Conservation (phyloP, 2,888 invertebrate genomes). For the Steinernema hermaphroditum region DNA sequence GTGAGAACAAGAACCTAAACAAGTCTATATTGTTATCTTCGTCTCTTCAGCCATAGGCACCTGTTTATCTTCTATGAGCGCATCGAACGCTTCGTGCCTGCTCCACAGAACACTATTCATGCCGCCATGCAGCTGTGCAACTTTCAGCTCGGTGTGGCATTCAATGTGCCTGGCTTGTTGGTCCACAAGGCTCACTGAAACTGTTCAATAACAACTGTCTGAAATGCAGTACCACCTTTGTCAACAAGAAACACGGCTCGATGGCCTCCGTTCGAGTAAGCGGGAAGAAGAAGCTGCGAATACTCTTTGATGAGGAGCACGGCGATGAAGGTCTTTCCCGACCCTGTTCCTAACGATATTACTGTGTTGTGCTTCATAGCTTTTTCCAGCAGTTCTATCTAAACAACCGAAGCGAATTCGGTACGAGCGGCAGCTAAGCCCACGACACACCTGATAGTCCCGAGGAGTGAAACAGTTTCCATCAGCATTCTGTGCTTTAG, state of each 20-base stretch:
- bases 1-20: conserved; percentile 80
- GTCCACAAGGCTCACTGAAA: conserved; percentile 75
- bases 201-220: background rate
- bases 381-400: conserved; percentile 78
- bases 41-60: no score
- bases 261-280: conserved; percentile 69
- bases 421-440: no score
- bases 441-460: conserved; percentile 70
- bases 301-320: conserved; percentile 83
- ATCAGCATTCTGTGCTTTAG: conserved; percentile 67
- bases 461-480: conserved; percentile 68
- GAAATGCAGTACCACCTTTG: no score
- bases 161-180: conserved; percentile 78
- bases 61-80: conserved; percentile 48
- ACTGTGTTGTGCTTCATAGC: conserved; percentile 80
- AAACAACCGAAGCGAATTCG: conserved; percentile 56
- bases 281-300: conserved; percentile 72
- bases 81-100: conserved; percentile 52
- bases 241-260: conserved; percentile 68
- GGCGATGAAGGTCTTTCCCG: conserved; percentile 91
- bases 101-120: conserved; percentile 78
- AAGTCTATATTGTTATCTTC: background rate
- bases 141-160: conserved; percentile 72
- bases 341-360: conserved; percentile 86
- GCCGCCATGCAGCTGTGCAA: conserved; percentile 77